Conservation (phyloP, 2,113 vertebrate species). For the Mohoua ochrocephala region DNA sequence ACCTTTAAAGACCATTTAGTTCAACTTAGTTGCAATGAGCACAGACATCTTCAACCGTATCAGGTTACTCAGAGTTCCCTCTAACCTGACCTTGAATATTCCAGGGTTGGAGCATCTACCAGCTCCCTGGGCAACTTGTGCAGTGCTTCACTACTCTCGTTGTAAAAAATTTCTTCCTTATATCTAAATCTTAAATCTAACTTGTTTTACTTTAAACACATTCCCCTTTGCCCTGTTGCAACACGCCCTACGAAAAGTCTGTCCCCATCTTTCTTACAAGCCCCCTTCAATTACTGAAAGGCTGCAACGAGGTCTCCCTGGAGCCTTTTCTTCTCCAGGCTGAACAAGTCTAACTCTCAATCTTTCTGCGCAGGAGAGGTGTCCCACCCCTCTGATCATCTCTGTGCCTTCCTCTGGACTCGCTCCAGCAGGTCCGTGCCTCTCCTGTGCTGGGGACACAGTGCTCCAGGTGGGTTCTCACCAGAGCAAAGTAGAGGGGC, state of each 20-base stretch:
- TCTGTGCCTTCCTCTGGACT: background rate
- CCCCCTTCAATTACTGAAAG: background rate
- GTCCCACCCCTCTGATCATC: background rate
- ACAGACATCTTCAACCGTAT: background rate
- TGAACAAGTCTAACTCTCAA: background rate
- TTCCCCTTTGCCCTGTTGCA: background rate
- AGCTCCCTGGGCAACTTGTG: background rate
- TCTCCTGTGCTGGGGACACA: background rate
- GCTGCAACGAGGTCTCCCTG: too few species aligned
- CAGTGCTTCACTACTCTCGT: background rate
- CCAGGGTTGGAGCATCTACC: too few species aligned
- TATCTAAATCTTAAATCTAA: background rate
- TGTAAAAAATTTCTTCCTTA: background rate
- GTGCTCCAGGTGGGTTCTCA: background rate
- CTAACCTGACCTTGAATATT: background rate
- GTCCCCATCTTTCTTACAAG: background rate
- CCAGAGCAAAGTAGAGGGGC: background rate
- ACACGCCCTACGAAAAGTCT: background rate
- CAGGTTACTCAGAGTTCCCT: background rate
- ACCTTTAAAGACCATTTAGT: background rate
- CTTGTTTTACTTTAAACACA: background rate
- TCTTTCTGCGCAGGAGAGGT: background rate
- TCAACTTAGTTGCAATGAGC: background rate
- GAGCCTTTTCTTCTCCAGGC: background rate
- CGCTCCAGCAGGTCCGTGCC: fast-evolving